These are phyloP conservation scores for Drosophila athabasca DNA, from an alignment of 1,140 invertebrate species.

Conservation along the genomic window DNA sequence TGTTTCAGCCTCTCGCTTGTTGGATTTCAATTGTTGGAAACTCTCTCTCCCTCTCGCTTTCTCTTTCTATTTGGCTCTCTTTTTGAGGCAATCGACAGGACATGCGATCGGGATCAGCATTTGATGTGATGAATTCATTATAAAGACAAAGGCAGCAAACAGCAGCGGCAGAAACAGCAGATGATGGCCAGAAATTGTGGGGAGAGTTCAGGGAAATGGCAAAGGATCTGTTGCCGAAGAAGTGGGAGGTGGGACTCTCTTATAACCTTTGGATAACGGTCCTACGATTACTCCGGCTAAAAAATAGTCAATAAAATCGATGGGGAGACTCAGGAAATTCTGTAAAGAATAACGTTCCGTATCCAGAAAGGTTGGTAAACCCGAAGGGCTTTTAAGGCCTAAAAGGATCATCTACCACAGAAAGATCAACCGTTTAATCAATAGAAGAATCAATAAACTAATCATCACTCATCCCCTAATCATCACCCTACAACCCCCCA, in stretches of 20 bases:
- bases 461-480: too few relatives aligned
- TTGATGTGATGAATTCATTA: constrained; percentile 67
- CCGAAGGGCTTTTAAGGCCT: too few relatives aligned
- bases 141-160: constrained; percentile 23
- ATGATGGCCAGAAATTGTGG: constrained; percentile 17
- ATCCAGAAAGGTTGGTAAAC: too few relatives aligned
- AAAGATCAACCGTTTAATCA: too few relatives aligned
- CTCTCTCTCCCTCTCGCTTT: neutral
- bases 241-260: neutral
- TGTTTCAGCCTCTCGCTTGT: constrained; percentile 28
- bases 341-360: too few relatives aligned
- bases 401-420: too few relatives aligned
- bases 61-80: constrained; percentile 20
- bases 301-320: too few relatives aligned
- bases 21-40: constrained; percentile 47
- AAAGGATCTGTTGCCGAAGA: neutral
- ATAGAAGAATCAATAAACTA: too few relatives aligned
- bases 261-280: neutral
- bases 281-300: too few relatives aligned
- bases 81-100: constrained; percentile 43
- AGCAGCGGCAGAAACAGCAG: neutral
- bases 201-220: neutral
- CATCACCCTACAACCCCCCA: too few relatives aligned
- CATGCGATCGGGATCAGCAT: constrained; percentile 53
- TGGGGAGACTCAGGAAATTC: too few relatives aligned